These are phyloP conservation scores for Pemphredon lugubris DNA, from an alignment of 2,888 invertebrate species.

Conservation along the genomic window DNA sequence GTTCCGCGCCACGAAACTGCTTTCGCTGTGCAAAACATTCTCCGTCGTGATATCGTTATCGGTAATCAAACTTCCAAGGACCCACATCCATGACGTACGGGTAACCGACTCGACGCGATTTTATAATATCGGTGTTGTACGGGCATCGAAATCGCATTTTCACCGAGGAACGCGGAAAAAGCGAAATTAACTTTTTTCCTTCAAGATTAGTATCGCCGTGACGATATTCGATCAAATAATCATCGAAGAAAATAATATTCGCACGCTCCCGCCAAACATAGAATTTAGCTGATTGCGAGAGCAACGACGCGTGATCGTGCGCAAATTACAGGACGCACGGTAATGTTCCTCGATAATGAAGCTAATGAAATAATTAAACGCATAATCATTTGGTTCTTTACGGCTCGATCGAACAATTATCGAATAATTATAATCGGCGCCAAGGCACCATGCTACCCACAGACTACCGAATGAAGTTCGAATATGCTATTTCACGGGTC, in stretches of 20 bases:
- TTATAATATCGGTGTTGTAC: too few species aligned
- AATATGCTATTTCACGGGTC: slow-evolving; percentile 49
- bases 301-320: too few species aligned
- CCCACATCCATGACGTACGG: too few species aligned
- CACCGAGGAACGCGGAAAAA: background rate
- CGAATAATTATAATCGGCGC: slow-evolving; percentile 24
- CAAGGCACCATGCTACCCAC: background rate
- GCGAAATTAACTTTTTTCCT: too few species aligned
- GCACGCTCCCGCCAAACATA: too few species aligned
- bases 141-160: too few species aligned
- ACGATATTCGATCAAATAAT: too few species aligned
- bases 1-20: slow-evolving; percentile 20
- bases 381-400: slow-evolving; percentile 12
- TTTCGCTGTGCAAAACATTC: slow-evolving; percentile 11
- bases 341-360: background rate
- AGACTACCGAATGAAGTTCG: slow-evolving; percentile 28
- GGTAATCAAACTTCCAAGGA: slow-evolving; percentile 11
- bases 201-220: too few species aligned
- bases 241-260: too few species aligned
- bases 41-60: slow-evolving; percentile 2
- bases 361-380: slow-evolving; percentile 26
- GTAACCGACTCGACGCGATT: slow-evolving; percentile 1
- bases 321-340: background rate
- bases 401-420: slow-evolving; percentile 12
- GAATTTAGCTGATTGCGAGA: too few species aligned